Percentiles rank a stretch among this genome's conserved stretches.
phyloP scores from a whole-genome alignment of 2,888 invertebrate genomes.

The Catocala fraxini region DNA sequence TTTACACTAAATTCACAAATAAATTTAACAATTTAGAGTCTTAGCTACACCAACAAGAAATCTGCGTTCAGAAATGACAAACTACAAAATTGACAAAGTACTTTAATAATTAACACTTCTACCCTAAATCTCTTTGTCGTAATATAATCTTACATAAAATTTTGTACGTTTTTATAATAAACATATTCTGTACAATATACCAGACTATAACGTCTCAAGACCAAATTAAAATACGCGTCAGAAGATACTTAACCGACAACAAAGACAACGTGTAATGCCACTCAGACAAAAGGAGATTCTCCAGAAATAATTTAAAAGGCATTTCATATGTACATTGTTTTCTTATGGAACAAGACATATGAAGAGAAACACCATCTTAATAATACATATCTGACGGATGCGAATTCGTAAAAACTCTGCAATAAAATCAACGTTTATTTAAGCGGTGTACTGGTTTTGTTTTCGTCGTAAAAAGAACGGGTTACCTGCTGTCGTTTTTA shows the following conservation, averaged over 20 bases:
- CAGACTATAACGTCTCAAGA: constrained; percentile 1
- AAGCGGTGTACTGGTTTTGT: constrained; percentile 1
- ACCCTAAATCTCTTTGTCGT: too few relatives aligned
- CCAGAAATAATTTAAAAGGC: constrained; percentile 48
- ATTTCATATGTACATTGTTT: constrained; percentile 55
- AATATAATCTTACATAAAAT: too few relatives aligned
- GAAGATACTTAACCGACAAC: constrained; percentile 38
- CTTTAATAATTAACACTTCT: too few relatives aligned
- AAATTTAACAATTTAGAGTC: too few relatives aligned
- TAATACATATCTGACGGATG: constrained; percentile 49
- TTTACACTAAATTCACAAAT: too few relatives aligned
- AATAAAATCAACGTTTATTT: constrained; percentile 34
- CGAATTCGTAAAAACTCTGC: constrained; percentile 20
- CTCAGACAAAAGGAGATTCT: constrained; percentile 34
- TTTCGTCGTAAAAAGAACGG: not conserved
- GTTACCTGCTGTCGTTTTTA: too few relatives aligned
- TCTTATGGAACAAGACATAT: constrained; percentile 43
- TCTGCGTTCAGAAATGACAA: too few relatives aligned
- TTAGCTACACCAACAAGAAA: too few relatives aligned
- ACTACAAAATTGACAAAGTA: too few relatives aligned
- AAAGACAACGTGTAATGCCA: constrained; percentile 35
- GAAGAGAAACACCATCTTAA: constrained; percentile 36
- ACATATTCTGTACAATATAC: not conserved
- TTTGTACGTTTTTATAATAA: not conserved
- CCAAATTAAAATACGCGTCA: constrained; percentile 41